Conservation (phyloP, 2,797 vertebrate genomes). For the Atherinosoma microstoma region DNA sequence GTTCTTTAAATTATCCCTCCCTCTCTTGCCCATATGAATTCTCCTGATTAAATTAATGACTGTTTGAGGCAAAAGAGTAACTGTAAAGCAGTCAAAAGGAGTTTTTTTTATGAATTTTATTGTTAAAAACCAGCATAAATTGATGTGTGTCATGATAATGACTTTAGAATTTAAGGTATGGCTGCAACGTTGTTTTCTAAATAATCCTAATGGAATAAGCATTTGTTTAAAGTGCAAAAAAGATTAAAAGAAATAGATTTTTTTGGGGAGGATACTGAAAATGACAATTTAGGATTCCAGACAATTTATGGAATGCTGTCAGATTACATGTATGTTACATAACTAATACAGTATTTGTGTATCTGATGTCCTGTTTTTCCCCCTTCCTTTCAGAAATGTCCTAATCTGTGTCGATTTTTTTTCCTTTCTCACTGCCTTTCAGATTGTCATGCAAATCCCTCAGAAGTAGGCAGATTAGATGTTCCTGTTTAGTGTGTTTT, state of each 20-base stretch:
- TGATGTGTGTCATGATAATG: not conserved
- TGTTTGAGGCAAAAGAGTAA: not conserved
- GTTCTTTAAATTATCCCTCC: too few relatives aligned
- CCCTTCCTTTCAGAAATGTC: conserved; percentile 30
- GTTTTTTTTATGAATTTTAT: not conserved
- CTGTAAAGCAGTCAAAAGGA: not conserved
- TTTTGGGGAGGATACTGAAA: conserved; percentile 4
- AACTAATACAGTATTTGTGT: conserved; percentile 47
- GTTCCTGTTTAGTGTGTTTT: conserved; percentile 37
- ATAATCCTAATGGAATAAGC: conserved; percentile 24
- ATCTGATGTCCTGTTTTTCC: conserved; percentile 48
- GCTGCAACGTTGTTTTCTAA: conserved; percentile 21
- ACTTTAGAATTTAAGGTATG: not conserved
- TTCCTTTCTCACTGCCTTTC: conserved; percentile 35
- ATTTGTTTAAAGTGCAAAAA: conserved; percentile 18
- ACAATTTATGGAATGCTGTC: conserved; percentile 28
- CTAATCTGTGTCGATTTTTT: conserved; percentile 45
- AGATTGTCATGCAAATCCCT: conserved; percentile 38
- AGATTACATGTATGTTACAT: conserved; percentile 49
- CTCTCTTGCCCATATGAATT: too few relatives aligned
- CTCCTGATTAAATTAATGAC: not conserved
- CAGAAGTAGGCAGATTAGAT: conserved; percentile 17
- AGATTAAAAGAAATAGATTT: conserved; percentile 10
- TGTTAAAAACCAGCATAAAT: not conserved
- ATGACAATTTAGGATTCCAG: not conserved